phyloP scores from a whole-genome alignment of 2,797 vertebrate genomes.

The Lateolabrax maculatus region DNA sequence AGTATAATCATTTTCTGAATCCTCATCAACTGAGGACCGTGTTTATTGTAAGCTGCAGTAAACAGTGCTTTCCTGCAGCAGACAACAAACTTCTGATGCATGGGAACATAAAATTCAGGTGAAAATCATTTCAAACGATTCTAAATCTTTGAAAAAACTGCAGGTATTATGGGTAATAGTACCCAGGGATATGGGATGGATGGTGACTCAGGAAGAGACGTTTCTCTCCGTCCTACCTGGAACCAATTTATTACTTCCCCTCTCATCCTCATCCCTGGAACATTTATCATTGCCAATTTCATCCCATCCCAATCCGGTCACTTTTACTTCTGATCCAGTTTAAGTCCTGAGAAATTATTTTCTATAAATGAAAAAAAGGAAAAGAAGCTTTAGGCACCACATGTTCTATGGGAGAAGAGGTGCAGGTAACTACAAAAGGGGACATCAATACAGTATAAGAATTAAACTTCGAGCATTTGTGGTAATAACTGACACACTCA shows the following conservation, averaged over 20 bases:
- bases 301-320: neutral
- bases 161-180: neutral
- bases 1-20: neutral
- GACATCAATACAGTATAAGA: neutral
- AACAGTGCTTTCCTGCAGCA: neutral
- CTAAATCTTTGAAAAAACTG: neutral
- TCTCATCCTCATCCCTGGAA: neutral
- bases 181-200: neutral
- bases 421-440: neutral
- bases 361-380: neutral
- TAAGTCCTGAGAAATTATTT: neutral
- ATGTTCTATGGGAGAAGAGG: neutral
- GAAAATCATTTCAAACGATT: slow-evolving; percentile 7
- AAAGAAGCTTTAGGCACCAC: neutral
- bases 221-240: neutral
- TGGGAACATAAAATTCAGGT: neutral
- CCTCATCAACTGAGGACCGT: neutral
- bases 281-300: slow-evolving; percentile 11
- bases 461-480: neutral
- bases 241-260: slow-evolving; percentile 12
- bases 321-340: neutral
- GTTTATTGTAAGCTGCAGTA: neutral
- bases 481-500: neutral
- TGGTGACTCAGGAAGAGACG: neutral
- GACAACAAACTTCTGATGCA: neutral